Percentiles rank a stretch among this genome's conserved stretches.
Conservation (phyloP, 2,797 vertebrate genomes). For the Remorina albescens region DNA sequence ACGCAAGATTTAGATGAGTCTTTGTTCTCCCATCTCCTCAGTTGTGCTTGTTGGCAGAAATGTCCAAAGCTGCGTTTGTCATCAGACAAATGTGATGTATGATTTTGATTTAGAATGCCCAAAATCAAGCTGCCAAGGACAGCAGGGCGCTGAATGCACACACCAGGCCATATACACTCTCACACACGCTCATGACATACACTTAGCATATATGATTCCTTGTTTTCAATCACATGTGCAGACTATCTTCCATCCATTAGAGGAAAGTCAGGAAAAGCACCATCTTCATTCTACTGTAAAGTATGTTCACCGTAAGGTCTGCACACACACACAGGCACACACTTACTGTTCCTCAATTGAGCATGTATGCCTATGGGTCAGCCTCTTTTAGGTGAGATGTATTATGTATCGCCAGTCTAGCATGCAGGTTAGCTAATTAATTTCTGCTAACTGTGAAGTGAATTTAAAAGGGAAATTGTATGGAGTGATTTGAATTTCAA, state of each 20-base stretch:
- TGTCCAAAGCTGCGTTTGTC: slow-evolving; percentile 70
- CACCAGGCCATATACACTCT: slow-evolving; percentile 1
- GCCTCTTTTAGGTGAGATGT: slow-evolving; percentile 43
- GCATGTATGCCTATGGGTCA: slow-evolving; percentile 28
- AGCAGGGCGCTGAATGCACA: slow-evolving; percentile 33
- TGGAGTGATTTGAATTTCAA: slow-evolving; percentile 68
- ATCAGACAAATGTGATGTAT: slow-evolving; percentile 73
- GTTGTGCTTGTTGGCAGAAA: slow-evolving; percentile 70
- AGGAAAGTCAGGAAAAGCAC: slow-evolving; percentile 11
- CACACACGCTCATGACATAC: neutral
- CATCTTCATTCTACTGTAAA: slow-evolving; percentile 45
- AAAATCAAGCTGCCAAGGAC: slow-evolving; percentile 57
- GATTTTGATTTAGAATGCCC: slow-evolving; percentile 71
- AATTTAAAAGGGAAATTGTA: slow-evolving; percentile 70
- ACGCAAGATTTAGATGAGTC: slow-evolving; percentile 69
- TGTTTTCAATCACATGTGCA: neutral
- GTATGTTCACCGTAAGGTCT: slow-evolving; percentile 8
- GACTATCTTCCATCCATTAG: slow-evolving; percentile 34
- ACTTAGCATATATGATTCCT: slow-evolving; percentile 10
- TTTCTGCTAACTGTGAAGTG: slow-evolving; percentile 70
- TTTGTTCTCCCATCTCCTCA: slow-evolving; percentile 70
- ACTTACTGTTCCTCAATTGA: neutral
- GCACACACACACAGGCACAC: slow-evolving; percentile 9
- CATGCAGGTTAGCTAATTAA: slow-evolving; percentile 74
- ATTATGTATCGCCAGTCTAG: slow-evolving; percentile 69